Base-by-base conservation (phyloP, 2,797 vertebrate genomes). In the Fringilla coelebs region DNA sequence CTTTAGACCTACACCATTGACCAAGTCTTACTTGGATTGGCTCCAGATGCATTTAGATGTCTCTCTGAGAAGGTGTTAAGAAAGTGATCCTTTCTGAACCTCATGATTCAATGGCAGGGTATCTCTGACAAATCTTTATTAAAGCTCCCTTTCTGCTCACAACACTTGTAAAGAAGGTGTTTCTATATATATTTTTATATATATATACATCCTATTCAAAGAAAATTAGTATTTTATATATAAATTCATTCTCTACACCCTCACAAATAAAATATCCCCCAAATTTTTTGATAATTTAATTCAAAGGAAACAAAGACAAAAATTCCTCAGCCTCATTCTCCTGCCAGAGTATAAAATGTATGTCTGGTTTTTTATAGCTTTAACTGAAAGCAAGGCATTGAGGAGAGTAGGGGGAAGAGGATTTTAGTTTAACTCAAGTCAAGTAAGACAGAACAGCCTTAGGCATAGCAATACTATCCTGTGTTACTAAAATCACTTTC, bases 361-460 rank as follows among this genome's bases (percentile, higher is more conserved):
- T 60, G 21, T 18, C 66, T 84, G 20, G 2, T 19, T 1, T 75
- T 92, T 54, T 52, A 67, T 16, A 82, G 34, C 32, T 76, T 4
- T 51, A 89, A 78, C 31, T 48, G 66, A 89, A 90, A 79, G 40
- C 13, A 68, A 86, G 13, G n/a, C 63, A 90, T 9, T 54, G 67
- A 73, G 17, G 6, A 14, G 67, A 85, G 17, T 11, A 57, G 68
- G 41, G 41, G 14, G 32, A 83, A 89, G 38, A 24, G 80, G 34
- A 57, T 63, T 75, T 78, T 71, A 52, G 41, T 74, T 63, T 60
- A 54, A 84, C 46, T 93, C 10, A 4, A 85, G 71, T 93, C 78
- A 93, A 79, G 75, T 10, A 65, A 94, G 70, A 71, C 74, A 87
- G 61, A 89, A 89, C 40, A 72, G 89, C 93, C 91, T 81, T 70